Base-by-base conservation (phyloP, 2,113 vertebrate genomes). In the Toxotes chatareus region DNA sequence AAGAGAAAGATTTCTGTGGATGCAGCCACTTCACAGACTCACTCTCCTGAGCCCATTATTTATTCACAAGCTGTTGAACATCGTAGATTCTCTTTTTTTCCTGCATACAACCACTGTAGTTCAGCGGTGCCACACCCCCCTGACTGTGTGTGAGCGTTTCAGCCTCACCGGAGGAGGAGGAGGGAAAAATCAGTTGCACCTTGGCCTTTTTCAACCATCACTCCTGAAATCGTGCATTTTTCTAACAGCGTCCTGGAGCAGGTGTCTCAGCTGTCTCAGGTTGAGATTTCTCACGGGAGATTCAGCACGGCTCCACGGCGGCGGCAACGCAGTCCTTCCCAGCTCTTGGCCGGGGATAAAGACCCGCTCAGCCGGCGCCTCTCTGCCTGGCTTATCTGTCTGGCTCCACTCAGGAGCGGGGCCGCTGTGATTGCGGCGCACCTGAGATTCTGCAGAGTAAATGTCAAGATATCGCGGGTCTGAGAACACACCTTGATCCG, bases 381-480 rank as follows among this genome's bases (percentile, higher is more conserved):
- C 64, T 68, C n/a, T 12, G 68, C 59, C 11, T 27, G 16, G 32
- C 88, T 89, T 90, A 89, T 89, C 89, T 77, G 38, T 10, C 10
- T 16, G 8, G 31, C 80, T 63, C 64, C 82, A 74, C 73, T 79
- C 76, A 53, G 64, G 44, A 80, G 38, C 44, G 27, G 66, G 5
- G 23, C 75, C 34, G 68, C 78, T 11, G 62, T 69, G 81, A 87
- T 84, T 73, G 73, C 68, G 7, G 34, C 11, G 32, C 49, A 23
- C 11, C 61, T 3, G 21, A 69, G 68, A 78, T 71, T 60, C 61
- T 69, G 88, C 34, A 68, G 63, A 19, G 80, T 86, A 88, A 92
- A 92, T 90, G 91, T 92, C 91, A 90, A 67, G 79, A 80, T 86
- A 76, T 66, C 36, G 79, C 77, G 34, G 73, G 76, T 51, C 61